Evolutionary conservation across 2,797 vertebrate species (phyloP).

Genomic region (Lemur catta): DNA sequence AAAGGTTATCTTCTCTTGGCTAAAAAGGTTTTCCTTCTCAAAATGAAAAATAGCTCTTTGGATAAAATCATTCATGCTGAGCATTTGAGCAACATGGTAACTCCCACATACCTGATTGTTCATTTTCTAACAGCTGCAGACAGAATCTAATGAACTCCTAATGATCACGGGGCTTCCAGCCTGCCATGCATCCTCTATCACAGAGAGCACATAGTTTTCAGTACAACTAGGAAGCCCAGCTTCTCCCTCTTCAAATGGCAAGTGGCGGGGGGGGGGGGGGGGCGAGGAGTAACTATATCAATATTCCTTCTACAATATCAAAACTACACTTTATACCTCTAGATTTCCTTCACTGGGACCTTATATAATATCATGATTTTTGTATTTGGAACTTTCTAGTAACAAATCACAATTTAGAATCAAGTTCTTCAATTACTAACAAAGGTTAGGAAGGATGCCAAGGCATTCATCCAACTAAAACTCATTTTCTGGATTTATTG

Average conservation of each 20-base stretch:
- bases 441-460: conserved; percentile 47
- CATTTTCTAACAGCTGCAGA: conserved; percentile 55
- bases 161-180: conserved; percentile 27
- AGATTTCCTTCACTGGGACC: not conserved
- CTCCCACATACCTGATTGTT: not conserved
- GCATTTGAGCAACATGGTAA: conserved; percentile 32
- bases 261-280: rapidly evolving
- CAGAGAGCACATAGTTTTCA: not conserved
- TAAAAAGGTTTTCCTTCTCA: conserved; percentile 13
- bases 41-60: conserved; percentile 6
- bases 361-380: not conserved
- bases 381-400: not conserved
- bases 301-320: conserved; percentile 6
- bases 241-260: not conserved
- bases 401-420: conserved; percentile 37
- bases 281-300: not conserved
- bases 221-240: not conserved
- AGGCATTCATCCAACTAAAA: conserved; percentile 35
- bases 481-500: not conserved
- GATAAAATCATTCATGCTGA: not conserved
- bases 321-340: not conserved
- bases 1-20: not conserved
- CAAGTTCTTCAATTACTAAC: conserved; percentile 31
- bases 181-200: not conserved
- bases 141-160: conserved; percentile 58